Conservation (phyloP, 2,888 invertebrate species). For the Agrotis clavis region DNA sequence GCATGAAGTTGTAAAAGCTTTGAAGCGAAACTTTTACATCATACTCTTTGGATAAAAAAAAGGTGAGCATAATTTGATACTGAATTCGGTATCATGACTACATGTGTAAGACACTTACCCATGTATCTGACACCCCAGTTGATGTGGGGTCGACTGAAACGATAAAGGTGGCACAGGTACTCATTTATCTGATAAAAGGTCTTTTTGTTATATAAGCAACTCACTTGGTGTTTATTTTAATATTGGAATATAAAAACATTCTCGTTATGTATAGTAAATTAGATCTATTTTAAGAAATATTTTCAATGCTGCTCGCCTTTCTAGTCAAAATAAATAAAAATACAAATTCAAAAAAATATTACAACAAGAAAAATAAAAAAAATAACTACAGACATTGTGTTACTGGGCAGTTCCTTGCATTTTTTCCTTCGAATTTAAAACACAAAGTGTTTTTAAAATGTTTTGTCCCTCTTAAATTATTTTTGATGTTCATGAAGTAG, state of each 20-base stretch:
- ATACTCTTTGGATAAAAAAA: conserved; percentile 10
- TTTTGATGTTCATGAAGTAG: no score
- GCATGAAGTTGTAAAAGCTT: neutral
- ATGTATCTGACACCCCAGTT: conserved; percentile 39
- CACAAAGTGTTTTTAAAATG: no score
- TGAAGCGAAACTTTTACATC: neutral
- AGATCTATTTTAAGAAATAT: neutral
- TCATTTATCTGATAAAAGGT: conserved; percentile 52
- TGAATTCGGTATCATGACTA: neutral
- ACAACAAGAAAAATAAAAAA: neutral
- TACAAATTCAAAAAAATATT: no score
- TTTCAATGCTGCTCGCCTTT: neutral
- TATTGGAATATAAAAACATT: neutral
- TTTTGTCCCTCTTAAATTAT: no score
- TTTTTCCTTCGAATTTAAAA: neutral
- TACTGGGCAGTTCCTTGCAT: no score
- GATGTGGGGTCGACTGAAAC: conserved; percentile 42
- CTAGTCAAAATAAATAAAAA: no score
- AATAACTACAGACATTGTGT: no score
- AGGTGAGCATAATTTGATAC: conserved; percentile 21
- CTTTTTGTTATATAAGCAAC: conserved; percentile 14
- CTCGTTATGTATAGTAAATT: neutral
- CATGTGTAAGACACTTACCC: conserved; percentile 15
- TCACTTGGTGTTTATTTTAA: neutral
- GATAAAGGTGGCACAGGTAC: conserved; percentile 29